Evolutionary conservation across 2,888 invertebrate genomes (phyloP), one percentile per base, ranked within the genome.

Genomic region (Heliconius sara): DNA sequence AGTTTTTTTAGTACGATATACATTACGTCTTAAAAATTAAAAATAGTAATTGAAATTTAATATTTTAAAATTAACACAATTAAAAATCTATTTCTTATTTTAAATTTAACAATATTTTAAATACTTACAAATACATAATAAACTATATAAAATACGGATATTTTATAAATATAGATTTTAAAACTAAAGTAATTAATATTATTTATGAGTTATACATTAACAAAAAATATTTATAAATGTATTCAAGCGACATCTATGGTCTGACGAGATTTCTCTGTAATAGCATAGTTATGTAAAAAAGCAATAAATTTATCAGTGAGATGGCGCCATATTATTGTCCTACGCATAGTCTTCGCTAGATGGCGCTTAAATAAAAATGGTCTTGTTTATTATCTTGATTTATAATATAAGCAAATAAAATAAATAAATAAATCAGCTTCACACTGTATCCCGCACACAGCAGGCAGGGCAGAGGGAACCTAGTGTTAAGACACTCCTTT

Each of bases 241-340:
- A 0, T n/a, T 10, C 4, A 22, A 39, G 67, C 5, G 67, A 68
- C 39, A 68, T 68, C 67, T 68, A 39, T 39, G 4, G n/a, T 39
- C 9, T 1, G 22, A 34, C 2, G 4, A 0, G 34, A 22, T 9
- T 39, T 5, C 25, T 13, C 10, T n/a, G 34, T 30, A 10, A 9
- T 10, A 68, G 34, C 6, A 1, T 39, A n/a, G 68, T n/a, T 7
- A 52, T 52, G 0, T n/a, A 5, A 39, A n/a, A 39, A 5, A 68
- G 39, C 39, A 13, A 12, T 2, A 5, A 0, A 43, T 19, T 70
- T 70, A 72, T n/a, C 27, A 5, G 27, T n/a, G 63, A 78, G 80
- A 72, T 78, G 78, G 76, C 72, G 30, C 34, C 63, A n/a, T 19
- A 16, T 63, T 12, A 10, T 22, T 60, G 10, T 60, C n/a, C n/a